Evolutionary conservation across 2,113 vertebrate species (phyloP), one percentile per base, ranked within the genome.

Genomic region (Mormyrus lacerda): DNA sequence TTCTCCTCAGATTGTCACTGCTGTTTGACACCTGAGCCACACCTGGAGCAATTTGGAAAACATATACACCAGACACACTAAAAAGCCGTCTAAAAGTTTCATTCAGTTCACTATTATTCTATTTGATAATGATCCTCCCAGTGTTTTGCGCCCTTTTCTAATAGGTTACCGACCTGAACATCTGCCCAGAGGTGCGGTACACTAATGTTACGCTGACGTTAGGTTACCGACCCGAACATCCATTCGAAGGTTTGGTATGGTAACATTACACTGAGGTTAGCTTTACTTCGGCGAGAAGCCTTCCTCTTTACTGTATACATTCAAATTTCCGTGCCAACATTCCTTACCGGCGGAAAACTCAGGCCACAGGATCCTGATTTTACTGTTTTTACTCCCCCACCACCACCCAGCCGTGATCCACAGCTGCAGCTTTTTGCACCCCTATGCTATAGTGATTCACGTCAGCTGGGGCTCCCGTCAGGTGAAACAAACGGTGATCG

Each of bases 361-460:
- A 1, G 24, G 15, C 82, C 42, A 47, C 21, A 0, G 24, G 42
- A 45, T n/a, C 3, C 19, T 85, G 42, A 24, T 86, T 55, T 55
- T 55, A 55, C 19, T 55, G 53, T 55, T 55, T 55, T 55, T 21
- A 50, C 17, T 19, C 51, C 51, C n/a, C 11, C 24, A 24, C 7
- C n/a, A n/a, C n/a, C n/a, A n/a, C n/a, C 27, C 7, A 0, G 10
- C 19, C 13, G 4, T 47, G 21, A 3, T 82, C 17, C 61, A 35
- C n/a, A 50, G 19, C 76, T 83, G 4, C 9, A 21, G 24, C 51
- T 89, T 85, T n/a, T 89, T 42, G 24, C 88, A 89, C 79, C 27
- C 44, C 21, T 84, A n/a, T 85, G 76, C 24, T 31, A 89, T 27
- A 58, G 79, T 85, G 88, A 89, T 50, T 89, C 88, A 89, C 31